These are phyloP conservation scores for Antheraea mylitta DNA, from an alignment of 1,140 invertebrate genomes.

Conservation along the genomic window DNA sequence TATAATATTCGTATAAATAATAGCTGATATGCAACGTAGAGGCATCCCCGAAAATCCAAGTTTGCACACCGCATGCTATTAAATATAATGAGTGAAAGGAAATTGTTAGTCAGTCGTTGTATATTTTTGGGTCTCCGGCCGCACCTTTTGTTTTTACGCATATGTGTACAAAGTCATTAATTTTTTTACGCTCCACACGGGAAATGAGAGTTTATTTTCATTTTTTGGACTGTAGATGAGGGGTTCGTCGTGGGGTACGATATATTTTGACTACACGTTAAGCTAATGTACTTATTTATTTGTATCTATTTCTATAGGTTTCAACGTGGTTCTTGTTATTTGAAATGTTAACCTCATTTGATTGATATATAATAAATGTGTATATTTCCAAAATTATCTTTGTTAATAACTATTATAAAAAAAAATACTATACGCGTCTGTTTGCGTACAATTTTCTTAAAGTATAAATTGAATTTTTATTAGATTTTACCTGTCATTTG, in stretches of 20 bases:
- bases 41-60: constrained; percentile 20
- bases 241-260: neutral
- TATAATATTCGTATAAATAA: too few species aligned
- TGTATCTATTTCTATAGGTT: too few species aligned
- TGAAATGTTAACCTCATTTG: too few species aligned
- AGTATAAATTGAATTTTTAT: too few species aligned
- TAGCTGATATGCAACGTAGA: neutral
- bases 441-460: too few species aligned
- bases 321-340: too few species aligned
- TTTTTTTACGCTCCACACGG: constrained; percentile 42
- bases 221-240: constrained; percentile 27
- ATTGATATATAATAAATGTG: too few species aligned
- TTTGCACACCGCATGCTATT: constrained; percentile 40
- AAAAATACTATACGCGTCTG: too few species aligned
- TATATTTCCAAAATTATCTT: too few species aligned
- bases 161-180: constrained; percentile 55
- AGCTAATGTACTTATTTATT: neutral
- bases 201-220: constrained; percentile 36
- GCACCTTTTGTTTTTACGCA: constrained; percentile 42
- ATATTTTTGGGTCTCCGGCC: constrained; percentile 42
- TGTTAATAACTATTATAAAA: too few species aligned
- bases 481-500: too few species aligned
- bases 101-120: constrained; percentile 48
- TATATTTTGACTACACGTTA: neutral
- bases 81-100: constrained; percentile 55